Percentiles rank a stretch among this genome's conserved stretches.
phyloP scores from a whole-genome alignment of 35 echinoderm and acorn worm species.

The Diadema setosum region DNA sequence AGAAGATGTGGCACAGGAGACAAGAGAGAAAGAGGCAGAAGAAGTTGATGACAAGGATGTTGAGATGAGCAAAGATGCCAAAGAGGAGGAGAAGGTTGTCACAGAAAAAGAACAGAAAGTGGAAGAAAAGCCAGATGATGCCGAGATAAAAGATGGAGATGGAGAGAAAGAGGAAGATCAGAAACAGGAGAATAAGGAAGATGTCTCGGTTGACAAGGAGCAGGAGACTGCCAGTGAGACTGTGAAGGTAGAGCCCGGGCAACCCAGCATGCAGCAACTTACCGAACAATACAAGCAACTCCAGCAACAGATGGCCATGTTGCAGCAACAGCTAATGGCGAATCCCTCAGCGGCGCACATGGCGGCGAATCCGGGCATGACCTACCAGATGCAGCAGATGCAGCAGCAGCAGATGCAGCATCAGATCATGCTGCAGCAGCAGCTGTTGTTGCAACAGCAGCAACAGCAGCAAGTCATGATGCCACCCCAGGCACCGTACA shows the following conservation, averaged over 20 bases:
- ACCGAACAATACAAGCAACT: slow-evolving; percentile 35
- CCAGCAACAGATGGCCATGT: slow-evolving; percentile 28
- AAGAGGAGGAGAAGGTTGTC: too few species aligned
- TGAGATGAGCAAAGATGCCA: not conserved
- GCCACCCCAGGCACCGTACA: not conserved
- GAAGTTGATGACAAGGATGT: not conserved
- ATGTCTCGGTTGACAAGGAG: not conserved
- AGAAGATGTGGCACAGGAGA: not conserved
- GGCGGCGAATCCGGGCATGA: not conserved
- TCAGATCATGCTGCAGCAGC: slow-evolving; percentile 47
- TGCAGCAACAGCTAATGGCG: slow-evolving; percentile 39
- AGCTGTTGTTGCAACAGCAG: slow-evolving; percentile 3
- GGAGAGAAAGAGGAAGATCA: not conserved
- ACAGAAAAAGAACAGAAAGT: not conserved
- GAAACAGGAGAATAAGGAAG: not conserved
- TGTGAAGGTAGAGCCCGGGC: not conserved
- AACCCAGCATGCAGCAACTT: slow-evolving; percentile 4
- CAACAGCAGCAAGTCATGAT: not conserved
- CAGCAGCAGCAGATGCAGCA: slow-evolving; percentile 28
- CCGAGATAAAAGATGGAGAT: not conserved
- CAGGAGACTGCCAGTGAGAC: not conserved
- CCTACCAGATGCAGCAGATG: not conserved
- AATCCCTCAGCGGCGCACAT: not conserved
- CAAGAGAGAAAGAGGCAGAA: not conserved
- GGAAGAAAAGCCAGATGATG: slow-evolving; percentile 16